Conservation (phyloP, 2,797 vertebrate species). For the Crocidura indochinensis region DNA sequence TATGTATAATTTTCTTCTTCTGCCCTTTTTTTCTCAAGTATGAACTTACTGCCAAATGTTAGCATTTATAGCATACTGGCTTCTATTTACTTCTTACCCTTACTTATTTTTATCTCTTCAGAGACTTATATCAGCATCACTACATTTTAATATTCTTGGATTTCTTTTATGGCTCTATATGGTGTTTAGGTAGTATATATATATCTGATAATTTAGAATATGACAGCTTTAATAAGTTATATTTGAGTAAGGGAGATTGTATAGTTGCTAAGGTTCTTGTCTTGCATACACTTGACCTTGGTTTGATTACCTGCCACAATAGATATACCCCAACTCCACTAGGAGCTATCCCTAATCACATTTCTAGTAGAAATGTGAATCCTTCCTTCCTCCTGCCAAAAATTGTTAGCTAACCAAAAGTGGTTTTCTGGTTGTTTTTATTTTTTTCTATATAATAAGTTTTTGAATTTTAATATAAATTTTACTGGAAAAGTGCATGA, state of each 20-base stretch:
- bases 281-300: too few species aligned
- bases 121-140: constrained; percentile 34
- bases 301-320: too few species aligned
- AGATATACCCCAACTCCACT: too few species aligned
- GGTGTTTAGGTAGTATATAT: constrained; percentile 67
- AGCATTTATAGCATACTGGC: neutral
- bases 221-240: constrained; percentile 66
- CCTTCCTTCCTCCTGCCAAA: neutral
- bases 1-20: neutral
- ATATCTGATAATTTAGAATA: constrained; percentile 67
- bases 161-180: constrained; percentile 65
- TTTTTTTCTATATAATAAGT: neutral
- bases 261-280: too few species aligned
- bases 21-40: neutral
- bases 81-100: neutral
- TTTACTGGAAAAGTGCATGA: constrained; percentile 64
- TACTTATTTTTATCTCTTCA: constrained; percentile 4
- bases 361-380: too few species aligned
- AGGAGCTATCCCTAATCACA: too few species aligned
- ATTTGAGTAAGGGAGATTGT: neutral
- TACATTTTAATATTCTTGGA: constrained; percentile 68
- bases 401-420: constrained; percentile 48
- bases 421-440: neutral
- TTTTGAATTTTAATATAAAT: constrained; percentile 55
- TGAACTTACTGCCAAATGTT: constrained; percentile 38